Base-by-base conservation (phyloP, 2,888 invertebrate genomes). In the Balanococcus diminutus region DNA sequence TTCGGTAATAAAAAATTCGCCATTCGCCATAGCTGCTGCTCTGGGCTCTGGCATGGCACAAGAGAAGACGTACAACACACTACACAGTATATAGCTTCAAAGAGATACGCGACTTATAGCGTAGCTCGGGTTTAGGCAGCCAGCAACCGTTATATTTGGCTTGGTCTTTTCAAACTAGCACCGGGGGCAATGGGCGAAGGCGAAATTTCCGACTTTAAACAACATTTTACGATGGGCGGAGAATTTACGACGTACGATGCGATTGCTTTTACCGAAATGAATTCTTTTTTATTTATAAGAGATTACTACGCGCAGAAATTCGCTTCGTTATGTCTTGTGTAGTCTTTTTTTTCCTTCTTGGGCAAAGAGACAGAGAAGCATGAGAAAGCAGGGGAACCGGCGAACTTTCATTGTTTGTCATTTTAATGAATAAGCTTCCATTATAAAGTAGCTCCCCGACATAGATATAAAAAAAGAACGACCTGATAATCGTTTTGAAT, bases 261-360 rank as follows among this genome's bases (percentile, higher is more conserved):
- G 75, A 79, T 79, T 79, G 75, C 75, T 79, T 79, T 79, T 79
- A 79, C 75, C 75, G 75, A 79, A 79, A 79, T 79, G 75, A 79
- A 79, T 79, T 79, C 36, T 79, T 79, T 67, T 67, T 67, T 67
- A 67, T 67, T 67, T 67, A 67, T 67, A 67, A 67, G 67, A 67
- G 67, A 67, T 67, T 67, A 67, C 67, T 67, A 67, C 67, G 67
- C 67, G 67, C 28, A 67, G 28, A 67, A 67, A 67, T 67, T 67
- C 67, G 67, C 67, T 67, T 67, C 67, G 67, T 67, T 67, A 67
- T 67, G 67, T 67, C 67, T 67, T 9, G 67, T 19, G 25, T 67
- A 67, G 67, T 14, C 19, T 56, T 22, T 56, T 56, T 22, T 56
- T 56, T 22, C 22, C 0, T 9, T 56, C 22, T 1, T 0, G 22